Evolutionary conservation across 2,888 invertebrate species (phyloP), one percentile per base, ranked within the genome.

Genomic region (Drosophila affinis): DNA sequence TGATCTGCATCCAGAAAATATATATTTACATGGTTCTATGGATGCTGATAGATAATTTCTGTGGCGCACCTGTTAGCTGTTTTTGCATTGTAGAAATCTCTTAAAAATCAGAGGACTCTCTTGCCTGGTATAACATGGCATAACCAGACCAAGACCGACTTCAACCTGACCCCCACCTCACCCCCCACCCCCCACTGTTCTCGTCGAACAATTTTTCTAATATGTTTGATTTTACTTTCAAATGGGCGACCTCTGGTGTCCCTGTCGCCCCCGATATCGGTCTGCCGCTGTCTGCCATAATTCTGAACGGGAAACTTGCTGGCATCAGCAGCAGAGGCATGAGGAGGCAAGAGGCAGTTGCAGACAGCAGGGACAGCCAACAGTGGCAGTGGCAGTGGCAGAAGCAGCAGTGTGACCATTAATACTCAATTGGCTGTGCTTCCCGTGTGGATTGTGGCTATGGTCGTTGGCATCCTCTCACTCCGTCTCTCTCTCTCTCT

Each of bases 391-490:
- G 69, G 72, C 78, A 51, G 39, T 17, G 32, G 21, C 47, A 47
- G 56, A 29, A 44, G 45, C 78, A 71, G 74, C 72, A 78, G 75
- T 77, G 81, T 88, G 86, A 88, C 89, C 88, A 86, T 88, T 86
- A 86, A 86, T 86, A 86, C 86, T 88, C 86, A 86, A 86, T 86
- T 86, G 86, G 85, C 87, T 86, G 89, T 86, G 85, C 89, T 88
- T 86, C 89, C 89, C 89, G 85, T 84, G 87, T 77, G 86, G 85
- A 76, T 81, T 82, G 82, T 85, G 82, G 86, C 76, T 62, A 77
- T 63, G 54, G 58, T 39, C 39, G 39, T 54, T 51, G 18, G 47
- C 48, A 44, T 29, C 51, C 58, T 51, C 48, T 27, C 34, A 27
- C 32, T 32, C 18, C 18, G 18, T 18, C 29, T 18, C 51, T 17